Evolutionary conservation across 2,113 vertebrate genomes (phyloP).

Genomic region (Marmota flaviventris): DNA sequence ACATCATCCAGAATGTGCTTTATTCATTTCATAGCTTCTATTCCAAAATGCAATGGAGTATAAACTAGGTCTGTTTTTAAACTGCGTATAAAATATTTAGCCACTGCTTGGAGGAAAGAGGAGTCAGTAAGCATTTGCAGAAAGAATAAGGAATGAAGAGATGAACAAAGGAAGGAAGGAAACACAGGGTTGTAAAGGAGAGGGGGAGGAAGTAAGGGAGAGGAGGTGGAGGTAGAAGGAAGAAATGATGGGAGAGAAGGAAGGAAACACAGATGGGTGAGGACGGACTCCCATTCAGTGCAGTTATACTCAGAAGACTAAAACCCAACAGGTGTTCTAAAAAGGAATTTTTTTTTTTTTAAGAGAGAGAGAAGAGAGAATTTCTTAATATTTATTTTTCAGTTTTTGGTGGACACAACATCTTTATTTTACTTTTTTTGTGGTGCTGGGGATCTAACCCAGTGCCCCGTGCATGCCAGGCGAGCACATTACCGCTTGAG

Average conservation of each 20-base stretch:
- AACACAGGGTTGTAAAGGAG: rapidly evolving
- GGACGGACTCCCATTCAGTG: neutral
- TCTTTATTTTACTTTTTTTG: too few species aligned
- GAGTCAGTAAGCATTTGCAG: neutral
- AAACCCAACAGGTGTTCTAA: neutral
- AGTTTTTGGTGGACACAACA: too few species aligned
- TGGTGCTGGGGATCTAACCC: too few species aligned
- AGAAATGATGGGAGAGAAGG: rapidly evolving
- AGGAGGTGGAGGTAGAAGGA: rapidly evolving
- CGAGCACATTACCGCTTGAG: too few species aligned
- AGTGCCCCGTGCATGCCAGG: too few species aligned
- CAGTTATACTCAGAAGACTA: neutral
- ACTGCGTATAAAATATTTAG: neutral
- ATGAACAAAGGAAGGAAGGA: rapidly evolving
- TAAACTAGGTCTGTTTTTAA: neutral
- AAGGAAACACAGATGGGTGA: neutral
- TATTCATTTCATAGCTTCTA: neutral
- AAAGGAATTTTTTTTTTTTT: neutral
- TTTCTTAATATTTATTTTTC: too few species aligned
- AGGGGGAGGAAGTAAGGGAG: rapidly evolving
- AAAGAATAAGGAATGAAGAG: neutral
- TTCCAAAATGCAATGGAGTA: neutral
- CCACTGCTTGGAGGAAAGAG: neutral
- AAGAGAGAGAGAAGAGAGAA: too few species aligned
- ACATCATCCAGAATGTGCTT: neutral